A percentile compares a stretch with the other conserved stretches of the same genome.
These are phyloP conservation scores for Brenthis daphne DNA, from an alignment of 2,888 invertebrate species.

Conservation along the genomic window DNA sequence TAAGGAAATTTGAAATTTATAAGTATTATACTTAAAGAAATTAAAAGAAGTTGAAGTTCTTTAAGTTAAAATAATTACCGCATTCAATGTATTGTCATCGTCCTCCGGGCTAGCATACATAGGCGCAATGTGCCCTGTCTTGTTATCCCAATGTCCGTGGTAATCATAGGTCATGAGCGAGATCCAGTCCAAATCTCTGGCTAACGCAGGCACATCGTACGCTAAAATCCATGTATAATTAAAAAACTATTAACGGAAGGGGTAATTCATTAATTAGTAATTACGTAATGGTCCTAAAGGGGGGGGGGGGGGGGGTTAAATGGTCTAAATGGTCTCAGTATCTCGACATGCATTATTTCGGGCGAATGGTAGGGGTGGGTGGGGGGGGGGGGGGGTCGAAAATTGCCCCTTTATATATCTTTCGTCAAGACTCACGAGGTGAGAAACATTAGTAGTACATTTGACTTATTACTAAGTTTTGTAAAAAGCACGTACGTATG, in stretches of 20 bases:
- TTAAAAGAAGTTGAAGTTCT: neutral
- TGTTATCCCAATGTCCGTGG: conserved; percentile 95
- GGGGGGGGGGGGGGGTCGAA: too few species aligned
- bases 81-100: conserved; percentile 89
- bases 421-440: too few species aligned
- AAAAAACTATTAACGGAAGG: neutral
- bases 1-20: too few species aligned
- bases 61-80: conserved; percentile 69
- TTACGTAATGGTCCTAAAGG: too few species aligned
- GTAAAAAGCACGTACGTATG: too few species aligned
- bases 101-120: conserved; percentile 90
- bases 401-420: too few species aligned
- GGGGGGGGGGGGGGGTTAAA: too few species aligned
- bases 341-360: too few species aligned
- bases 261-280: too few species aligned
- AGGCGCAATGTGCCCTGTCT: conserved; percentile 94
- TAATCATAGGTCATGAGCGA: conserved; percentile 96
- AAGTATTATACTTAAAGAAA: too few species aligned
- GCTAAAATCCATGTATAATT: conserved; percentile 49
- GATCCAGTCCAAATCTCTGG: conserved; percentile 92
- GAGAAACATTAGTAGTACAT: neutral
- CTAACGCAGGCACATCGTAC: conserved; percentile 90
- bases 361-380: too few species aligned
- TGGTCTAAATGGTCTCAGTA: too few species aligned
- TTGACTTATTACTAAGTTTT: conserved; percentile 8